Conservation (phyloP, 2,888 invertebrate genomes). For the Caenorhabditis wallacei region DNA sequence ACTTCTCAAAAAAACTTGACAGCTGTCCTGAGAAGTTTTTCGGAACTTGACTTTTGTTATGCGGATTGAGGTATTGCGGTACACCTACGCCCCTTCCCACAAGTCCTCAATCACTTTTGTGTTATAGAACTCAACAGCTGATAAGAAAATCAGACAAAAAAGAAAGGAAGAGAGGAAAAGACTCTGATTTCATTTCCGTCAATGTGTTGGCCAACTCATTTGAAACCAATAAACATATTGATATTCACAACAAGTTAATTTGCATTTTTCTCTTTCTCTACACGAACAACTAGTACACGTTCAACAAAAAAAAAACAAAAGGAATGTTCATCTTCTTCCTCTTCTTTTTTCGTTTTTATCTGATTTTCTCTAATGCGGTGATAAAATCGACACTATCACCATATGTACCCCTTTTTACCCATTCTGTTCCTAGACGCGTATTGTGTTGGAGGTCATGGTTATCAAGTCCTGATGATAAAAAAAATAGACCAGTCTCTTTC, state of each 20-base stretch:
- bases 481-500: slow-evolving; percentile 48
- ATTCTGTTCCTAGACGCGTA: slow-evolving; percentile 17
- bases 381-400: slow-evolving; percentile 55
- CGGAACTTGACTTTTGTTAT: slow-evolving; percentile 51
- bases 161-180: neutral
- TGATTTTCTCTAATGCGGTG: slow-evolving; percentile 56
- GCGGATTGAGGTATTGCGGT: slow-evolving; percentile 29
- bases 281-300: neutral
- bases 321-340: neutral
- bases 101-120: slow-evolving; percentile 41
- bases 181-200: slow-evolving; percentile 51
- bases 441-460: slow-evolving; percentile 61
- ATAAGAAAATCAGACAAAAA: slow-evolving; percentile 26
- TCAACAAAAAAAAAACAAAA: slow-evolving; percentile 3
- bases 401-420: slow-evolving; percentile 4
- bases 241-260: neutral
- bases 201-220: neutral
- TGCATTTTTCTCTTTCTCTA: slow-evolving; percentile 16
- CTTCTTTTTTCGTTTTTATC: slow-evolving; percentile 40
- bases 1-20: slow-evolving; percentile 21
- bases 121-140: slow-evolving; percentile 38
- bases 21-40: slow-evolving; percentile 31
- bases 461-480: slow-evolving; percentile 53
- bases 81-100: slow-evolving; percentile 43
- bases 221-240: neutral